These are phyloP conservation scores for Hirtodrosophila histrioides DNA, from an alignment of 2,888 invertebrate species.

Conservation along the genomic window DNA sequence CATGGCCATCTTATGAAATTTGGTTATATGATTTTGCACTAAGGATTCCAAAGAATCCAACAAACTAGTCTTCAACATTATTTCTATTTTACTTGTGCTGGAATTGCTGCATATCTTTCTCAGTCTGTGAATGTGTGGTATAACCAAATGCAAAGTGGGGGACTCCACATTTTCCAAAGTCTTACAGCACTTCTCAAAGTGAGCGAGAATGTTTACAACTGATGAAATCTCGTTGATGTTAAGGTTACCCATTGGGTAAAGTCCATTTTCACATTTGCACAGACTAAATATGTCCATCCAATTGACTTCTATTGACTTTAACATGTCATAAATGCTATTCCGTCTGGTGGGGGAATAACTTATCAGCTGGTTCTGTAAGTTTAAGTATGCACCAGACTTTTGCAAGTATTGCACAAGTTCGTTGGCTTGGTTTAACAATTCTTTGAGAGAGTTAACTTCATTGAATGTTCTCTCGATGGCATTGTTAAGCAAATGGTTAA, in stretches of 20 bases:
- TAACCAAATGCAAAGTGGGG: slow-evolving; percentile 19
- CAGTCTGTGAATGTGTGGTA: slow-evolving; percentile 18
- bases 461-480: slow-evolving; percentile 3
- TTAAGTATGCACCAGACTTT: background rate
- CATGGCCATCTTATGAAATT: slow-evolving; percentile 19
- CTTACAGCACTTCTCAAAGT: slow-evolving; percentile 9
- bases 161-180: slow-evolving; percentile 1
- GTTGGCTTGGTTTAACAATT: slow-evolving; percentile 6
- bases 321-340: slow-evolving; percentile 10
- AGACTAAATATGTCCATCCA: background rate
- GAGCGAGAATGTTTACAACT: slow-evolving; percentile 1
- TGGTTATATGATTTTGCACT: background rate
- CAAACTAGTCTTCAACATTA: background rate
- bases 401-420: background rate
- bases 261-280: too few relatives aligned
- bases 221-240: background rate
- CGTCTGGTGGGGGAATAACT: background rate
- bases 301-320: slow-evolving; percentile 6
- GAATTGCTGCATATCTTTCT: slow-evolving; percentile 4
- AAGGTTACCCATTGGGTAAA: background rate
- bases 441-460: slow-evolving; percentile 6
- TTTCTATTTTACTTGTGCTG: background rate
- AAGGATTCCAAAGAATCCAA: background rate
- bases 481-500: slow-evolving; percentile 11
- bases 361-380: background rate